Percentiles rank a stretch among this genome's conserved stretches.
phyloP scores from a whole-genome alignment of 1,140 invertebrate genomes.

The Amyelois transitella region DNA sequence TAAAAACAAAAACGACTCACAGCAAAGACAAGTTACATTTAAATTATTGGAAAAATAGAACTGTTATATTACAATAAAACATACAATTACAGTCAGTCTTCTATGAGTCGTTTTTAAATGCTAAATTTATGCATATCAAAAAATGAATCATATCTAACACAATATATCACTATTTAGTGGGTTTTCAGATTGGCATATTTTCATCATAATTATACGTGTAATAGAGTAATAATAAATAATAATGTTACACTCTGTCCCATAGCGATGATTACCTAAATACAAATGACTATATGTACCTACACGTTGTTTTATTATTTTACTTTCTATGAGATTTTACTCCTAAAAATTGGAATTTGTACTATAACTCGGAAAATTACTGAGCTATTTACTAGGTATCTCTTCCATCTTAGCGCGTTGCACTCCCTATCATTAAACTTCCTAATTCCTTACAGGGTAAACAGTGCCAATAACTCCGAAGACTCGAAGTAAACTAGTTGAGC shows the following conservation, averaged over 20 bases:
- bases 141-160: constrained; percentile 3
- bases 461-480: too few relatives aligned
- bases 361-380: too few relatives aligned
- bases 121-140: constrained; percentile 5
- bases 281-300: not conserved
- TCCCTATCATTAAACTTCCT: too few relatives aligned
- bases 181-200: not conserved
- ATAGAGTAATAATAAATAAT: not conserved
- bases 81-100: not conserved
- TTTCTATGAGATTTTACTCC: not conserved
- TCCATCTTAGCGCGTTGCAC: too few relatives aligned
- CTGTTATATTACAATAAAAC: too few relatives aligned
- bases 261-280: not conserved
- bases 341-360: too few relatives aligned
- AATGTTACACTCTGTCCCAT: not conserved
- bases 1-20: not conserved
- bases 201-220: not conserved
- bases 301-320: not conserved
- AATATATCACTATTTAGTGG: not conserved
- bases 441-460: too few relatives aligned
- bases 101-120: not conserved
- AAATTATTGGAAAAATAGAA: too few relatives aligned
- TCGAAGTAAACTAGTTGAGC: too few relatives aligned
- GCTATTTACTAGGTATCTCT: too few relatives aligned
- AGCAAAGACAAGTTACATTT: not conserved